Conservation (phyloP, 2,888 invertebrate species). For the Onthophagus sagittarius region DNA sequence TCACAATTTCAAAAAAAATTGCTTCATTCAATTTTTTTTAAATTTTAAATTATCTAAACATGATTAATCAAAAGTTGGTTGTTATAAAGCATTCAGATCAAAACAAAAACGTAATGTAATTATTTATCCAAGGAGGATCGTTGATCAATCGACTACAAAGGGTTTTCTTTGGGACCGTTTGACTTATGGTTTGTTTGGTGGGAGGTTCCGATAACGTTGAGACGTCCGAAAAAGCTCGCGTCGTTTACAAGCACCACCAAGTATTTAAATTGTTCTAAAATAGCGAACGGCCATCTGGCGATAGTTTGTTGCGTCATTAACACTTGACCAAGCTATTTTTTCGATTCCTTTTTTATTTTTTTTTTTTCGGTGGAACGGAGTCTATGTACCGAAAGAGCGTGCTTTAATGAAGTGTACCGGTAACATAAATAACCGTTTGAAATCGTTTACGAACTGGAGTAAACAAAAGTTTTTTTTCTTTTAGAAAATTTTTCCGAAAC, state of each 20-base stretch:
- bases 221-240: background rate
- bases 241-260: slow-evolving; percentile 3
- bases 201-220: background rate
- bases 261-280: slow-evolving; percentile 12
- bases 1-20: background rate
- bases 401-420: slow-evolving; percentile 8
- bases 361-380: background rate
- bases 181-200: slow-evolving; percentile 9
- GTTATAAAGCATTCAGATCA: slow-evolving; percentile 23
- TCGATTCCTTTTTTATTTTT: background rate
- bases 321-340: slow-evolving; percentile 2
- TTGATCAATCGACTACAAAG: slow-evolving; percentile 7
- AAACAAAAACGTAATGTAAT: slow-evolving; percentile 23
- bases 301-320: slow-evolving; percentile 1
- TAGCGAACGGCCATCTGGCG: slow-evolving; percentile 12
- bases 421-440: background rate
- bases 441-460: background rate
- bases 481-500: background rate
- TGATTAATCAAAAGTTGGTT: slow-evolving; percentile 20
- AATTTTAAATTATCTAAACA: background rate
- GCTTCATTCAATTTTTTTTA: background rate
- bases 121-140: slow-evolving; percentile 17
- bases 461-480: background rate
- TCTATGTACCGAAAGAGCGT: background rate
- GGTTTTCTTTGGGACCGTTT: background rate